phyloP scores from a whole-genome alignment of 1,140 invertebrate species.

The Zaprionus inermis region DNA sequence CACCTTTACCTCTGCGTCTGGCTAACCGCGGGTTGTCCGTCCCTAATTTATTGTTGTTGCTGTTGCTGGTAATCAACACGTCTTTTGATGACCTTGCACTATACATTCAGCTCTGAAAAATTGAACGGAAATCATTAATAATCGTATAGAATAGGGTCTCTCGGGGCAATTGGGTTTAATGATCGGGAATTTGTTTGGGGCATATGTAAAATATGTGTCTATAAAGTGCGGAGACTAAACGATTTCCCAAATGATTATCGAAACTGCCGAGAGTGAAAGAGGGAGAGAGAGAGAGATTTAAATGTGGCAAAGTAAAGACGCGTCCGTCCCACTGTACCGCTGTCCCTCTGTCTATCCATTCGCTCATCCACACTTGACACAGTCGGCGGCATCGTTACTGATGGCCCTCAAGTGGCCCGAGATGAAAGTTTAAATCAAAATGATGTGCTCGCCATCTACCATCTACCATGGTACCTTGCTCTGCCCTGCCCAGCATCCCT shows the following conservation, averaged over 20 bases:
- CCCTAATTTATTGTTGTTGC: constrained; percentile 78
- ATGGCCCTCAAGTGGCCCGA: constrained; percentile 16
- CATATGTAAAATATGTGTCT: constrained; percentile 48
- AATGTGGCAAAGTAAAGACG: too few species aligned
- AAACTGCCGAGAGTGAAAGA: too few species aligned
- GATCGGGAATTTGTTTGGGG: constrained; percentile 58
- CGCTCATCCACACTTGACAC: constrained; percentile 41
- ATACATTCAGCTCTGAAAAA: constrained; percentile 75
- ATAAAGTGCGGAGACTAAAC: constrained; percentile 31
- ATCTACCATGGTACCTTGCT: neutral
- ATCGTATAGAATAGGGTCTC: constrained; percentile 58
- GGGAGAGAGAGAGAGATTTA: constrained; percentile 18
- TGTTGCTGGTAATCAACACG: constrained; percentile 77
- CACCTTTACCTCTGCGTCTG: constrained; percentile 22
- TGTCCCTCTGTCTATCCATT: neutral
- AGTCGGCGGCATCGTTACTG: constrained; percentile 44
- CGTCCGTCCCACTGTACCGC: too few species aligned
- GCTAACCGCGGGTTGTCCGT: constrained; percentile 66
- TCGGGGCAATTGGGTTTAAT: constrained; percentile 61
- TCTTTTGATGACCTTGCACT: constrained; percentile 80
- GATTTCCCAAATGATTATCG: constrained; percentile 20
- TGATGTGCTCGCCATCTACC: constrained; percentile 23
- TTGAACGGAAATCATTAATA: constrained; percentile 82
- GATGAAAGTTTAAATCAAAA: constrained; percentile 48
- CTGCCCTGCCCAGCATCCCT: neutral